Conservation (phyloP, 2,888 invertebrate species). For the Drosophila peninsularis region DNA sequence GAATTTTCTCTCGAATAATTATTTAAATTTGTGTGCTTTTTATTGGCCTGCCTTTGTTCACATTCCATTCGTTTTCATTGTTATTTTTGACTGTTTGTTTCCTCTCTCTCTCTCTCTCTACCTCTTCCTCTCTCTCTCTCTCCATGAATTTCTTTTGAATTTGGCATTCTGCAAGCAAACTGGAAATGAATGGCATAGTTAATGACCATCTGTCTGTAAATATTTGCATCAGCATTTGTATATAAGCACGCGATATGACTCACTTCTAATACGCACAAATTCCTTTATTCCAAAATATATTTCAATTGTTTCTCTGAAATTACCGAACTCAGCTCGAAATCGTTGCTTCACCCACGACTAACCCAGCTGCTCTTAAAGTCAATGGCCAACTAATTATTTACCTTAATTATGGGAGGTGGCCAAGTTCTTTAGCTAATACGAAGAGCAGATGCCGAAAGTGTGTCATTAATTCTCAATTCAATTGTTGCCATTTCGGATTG, state of each 20-base stretch:
- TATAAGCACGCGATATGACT: background rate
- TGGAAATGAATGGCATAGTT: constrained; percentile 10
- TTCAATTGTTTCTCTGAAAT: background rate
- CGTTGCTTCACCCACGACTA: background rate
- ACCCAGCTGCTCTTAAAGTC: background rate
- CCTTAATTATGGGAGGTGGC: constrained; percentile 20
- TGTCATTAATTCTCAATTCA: constrained; percentile 46
- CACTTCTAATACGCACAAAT: background rate
- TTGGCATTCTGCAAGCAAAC: background rate
- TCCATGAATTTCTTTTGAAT: background rate
- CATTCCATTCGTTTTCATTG: constrained; percentile 16
- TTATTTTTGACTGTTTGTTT: constrained; percentile 22
- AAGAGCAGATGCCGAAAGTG: constrained; percentile 37
- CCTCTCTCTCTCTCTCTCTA: background rate
- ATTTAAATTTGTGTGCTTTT: constrained; percentile 41
- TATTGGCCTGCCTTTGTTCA: constrained; percentile 25
- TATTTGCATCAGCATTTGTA: background rate
- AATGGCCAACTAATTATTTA: constrained; percentile 32
- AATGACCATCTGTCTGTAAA: background rate
- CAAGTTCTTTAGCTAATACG: constrained; percentile 30
- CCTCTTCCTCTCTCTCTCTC: background rate
- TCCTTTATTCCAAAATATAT: background rate
- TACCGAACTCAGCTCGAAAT: too few relatives aligned
- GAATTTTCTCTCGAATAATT: constrained; percentile 39
- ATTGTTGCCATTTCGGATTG: constrained; percentile 26